phyloP scores from a whole-genome alignment of 2,888 invertebrate genomes.

The Byasa hedistus region DNA sequence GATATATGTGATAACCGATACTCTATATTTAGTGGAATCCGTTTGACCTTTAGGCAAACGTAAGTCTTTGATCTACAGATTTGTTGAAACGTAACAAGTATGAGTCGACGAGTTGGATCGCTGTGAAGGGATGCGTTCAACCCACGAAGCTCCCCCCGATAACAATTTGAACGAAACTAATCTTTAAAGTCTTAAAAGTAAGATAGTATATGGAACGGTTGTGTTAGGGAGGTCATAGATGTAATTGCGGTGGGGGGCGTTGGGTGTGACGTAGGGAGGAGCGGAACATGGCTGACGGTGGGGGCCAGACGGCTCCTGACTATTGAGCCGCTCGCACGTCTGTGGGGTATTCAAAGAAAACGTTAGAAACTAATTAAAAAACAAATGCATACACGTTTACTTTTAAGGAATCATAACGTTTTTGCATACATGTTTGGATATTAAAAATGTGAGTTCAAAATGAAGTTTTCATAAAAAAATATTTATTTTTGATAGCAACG shows the following conservation, averaged over 20 bases:
- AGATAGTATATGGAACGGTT: constrained; percentile 62
- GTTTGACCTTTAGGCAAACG: constrained; percentile 2
- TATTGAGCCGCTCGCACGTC: constrained; percentile 53
- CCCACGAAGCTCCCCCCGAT: constrained; percentile 54
- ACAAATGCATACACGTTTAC: not conserved
- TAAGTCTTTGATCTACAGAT: constrained; percentile 4
- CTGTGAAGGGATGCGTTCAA: constrained; percentile 63
- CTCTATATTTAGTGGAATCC: no score
- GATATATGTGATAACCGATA: no score
- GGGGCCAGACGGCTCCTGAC: constrained; percentile 68
- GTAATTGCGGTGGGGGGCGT: constrained; percentile 73
- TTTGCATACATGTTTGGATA: not conserved
- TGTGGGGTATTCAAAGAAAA: constrained; percentile 7
- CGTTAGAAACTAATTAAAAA: not conserved
- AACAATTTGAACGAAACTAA: constrained; percentile 56
- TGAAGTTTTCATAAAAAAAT: not conserved
- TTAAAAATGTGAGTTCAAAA: not conserved
- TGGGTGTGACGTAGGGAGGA: constrained; percentile 75
- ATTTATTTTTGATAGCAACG: no score
- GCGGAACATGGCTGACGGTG: constrained; percentile 70
- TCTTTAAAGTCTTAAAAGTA: constrained; percentile 64
- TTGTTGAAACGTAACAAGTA: constrained; percentile 42
- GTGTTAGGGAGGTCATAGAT: constrained; percentile 53
- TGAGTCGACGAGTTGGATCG: constrained; percentile 65
- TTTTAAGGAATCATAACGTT: no score